Evolutionary conservation across 2,888 invertebrate species (phyloP), one percentile per base, ranked within the genome.

Genomic region (Nomada ferruginata): DNA sequence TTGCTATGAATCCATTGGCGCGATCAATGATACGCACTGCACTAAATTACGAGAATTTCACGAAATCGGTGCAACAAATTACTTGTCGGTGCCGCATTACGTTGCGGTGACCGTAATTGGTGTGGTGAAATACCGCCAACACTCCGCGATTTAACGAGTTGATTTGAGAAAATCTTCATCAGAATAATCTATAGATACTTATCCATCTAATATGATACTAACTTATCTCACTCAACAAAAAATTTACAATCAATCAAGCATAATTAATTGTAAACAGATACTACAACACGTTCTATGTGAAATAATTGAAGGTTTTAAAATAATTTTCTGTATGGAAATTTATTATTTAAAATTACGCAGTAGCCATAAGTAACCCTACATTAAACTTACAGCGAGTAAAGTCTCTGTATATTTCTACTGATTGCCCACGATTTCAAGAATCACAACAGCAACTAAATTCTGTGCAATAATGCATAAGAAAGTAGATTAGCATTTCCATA

Each of bases 31-130:
- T 79, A 76, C 65, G 55, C 50, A 50, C 23, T 36, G 59, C 82
- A 77, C 87, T 89, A 87, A 88, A 86, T 88, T 85, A 83, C 82
- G 60, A 44, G 69, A 83, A 83, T 82, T 74, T 74, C 78, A 68
- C 72, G 60, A 72, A 79, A 68, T 74, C 75, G 75, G 65, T 73
- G 60, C 77, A 83, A 88, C 86, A 87, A 87, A 89, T 88, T 89
- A 84, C 78, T 63, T 78, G 63, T 42, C 52, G 63, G 77, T 70
- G 73, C 77, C 71, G 72, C 84, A 76, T 87, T 88, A 85, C 82
- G 81, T 81, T 68, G 64, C 73, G 71, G 76, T 76, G 44, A 57
- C 83, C 66, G 76, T 87, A 88, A 89, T 86, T 85, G 84, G 76
- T 70, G 71, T 70, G 73, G 69, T 83, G 85, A 87, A 87, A 84